phyloP scores from a whole-genome alignment of 2,113 vertebrate genomes.

The Junco hyemalis region DNA sequence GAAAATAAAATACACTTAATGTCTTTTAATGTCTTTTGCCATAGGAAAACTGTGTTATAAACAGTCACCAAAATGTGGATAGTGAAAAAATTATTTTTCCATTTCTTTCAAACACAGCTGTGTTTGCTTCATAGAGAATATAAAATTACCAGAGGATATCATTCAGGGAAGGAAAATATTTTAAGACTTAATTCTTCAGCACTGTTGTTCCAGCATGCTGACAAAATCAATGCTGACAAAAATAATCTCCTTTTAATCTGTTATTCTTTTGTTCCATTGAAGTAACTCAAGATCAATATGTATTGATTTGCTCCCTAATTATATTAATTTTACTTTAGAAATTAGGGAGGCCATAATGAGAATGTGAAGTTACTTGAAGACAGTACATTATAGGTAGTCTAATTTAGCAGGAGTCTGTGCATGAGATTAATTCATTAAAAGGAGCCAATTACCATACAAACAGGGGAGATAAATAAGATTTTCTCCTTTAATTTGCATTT shows the following conservation, averaged over 20 bases:
- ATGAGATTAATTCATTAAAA: constrained; percentile 82
- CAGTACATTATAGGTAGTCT: constrained; percentile 74
- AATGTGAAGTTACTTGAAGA: constrained; percentile 80
- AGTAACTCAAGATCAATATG: constrained; percentile 75
- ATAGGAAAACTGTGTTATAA: constrained; percentile 32
- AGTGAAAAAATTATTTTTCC: background rate
- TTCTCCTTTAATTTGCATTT: constrained; percentile 74
- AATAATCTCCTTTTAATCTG: constrained; percentile 75
- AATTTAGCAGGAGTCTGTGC: constrained; percentile 73
- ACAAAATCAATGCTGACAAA: constrained; percentile 73
- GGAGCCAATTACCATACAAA: constrained; percentile 77
- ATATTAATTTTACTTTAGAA: constrained; percentile 81
- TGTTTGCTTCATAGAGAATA: constrained; percentile 1
- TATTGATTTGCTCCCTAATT: constrained; percentile 82
- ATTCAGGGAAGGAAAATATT: constrained; percentile 63
- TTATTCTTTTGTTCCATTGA: constrained; percentile 76
- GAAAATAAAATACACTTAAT: constrained; percentile 52
- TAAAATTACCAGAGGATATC: background rate
- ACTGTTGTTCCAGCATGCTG: constrained; percentile 63
- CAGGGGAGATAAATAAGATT: constrained; percentile 74
- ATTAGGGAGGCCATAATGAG: constrained; percentile 76
- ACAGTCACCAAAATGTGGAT: background rate
- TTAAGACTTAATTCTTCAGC: constrained; percentile 70
- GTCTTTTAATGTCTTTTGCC: constrained; percentile 40
- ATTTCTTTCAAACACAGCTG: constrained; percentile 22